Conservation (phyloP, 2,113 vertebrate genomes). For the Rissa tridactyla region DNA sequence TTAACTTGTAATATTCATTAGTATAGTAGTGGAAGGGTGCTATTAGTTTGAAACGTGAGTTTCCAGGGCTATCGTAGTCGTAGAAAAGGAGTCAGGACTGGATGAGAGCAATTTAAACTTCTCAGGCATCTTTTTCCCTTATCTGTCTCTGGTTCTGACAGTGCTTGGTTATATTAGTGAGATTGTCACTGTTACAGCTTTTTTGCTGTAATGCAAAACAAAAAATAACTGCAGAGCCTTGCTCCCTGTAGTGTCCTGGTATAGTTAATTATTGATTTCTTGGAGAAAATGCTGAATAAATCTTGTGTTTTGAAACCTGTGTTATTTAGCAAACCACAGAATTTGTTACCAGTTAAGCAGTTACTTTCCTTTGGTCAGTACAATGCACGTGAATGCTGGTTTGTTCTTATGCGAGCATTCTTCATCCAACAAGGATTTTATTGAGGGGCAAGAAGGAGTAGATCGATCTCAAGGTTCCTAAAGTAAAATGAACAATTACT, state of each 20-base stretch:
- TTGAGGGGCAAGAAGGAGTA: neutral
- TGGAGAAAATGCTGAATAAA: neutral
- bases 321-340: neutral
- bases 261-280: slow-evolving; percentile 3
- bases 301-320: neutral
- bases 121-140: neutral
- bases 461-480: neutral
- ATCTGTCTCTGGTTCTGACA: neutral
- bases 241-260: neutral
- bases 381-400: neutral
- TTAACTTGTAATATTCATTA: slow-evolving; percentile 35
- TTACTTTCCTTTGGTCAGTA: neutral
- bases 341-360: neutral
- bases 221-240: neutral
- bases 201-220: neutral
- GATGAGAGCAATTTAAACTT: neutral
- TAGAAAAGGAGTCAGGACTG: neutral
- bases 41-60: neutral
- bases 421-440: neutral
- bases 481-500: neutral
- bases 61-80: neutral
- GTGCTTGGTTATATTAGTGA: fast-evolving
- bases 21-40: neutral
- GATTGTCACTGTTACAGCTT: neutral
- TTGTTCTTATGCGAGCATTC: neutral